These are phyloP conservation scores for Parnassius smintheus DNA, from an alignment of 2,888 invertebrate genomes.

Conservation along the genomic window DNA sequence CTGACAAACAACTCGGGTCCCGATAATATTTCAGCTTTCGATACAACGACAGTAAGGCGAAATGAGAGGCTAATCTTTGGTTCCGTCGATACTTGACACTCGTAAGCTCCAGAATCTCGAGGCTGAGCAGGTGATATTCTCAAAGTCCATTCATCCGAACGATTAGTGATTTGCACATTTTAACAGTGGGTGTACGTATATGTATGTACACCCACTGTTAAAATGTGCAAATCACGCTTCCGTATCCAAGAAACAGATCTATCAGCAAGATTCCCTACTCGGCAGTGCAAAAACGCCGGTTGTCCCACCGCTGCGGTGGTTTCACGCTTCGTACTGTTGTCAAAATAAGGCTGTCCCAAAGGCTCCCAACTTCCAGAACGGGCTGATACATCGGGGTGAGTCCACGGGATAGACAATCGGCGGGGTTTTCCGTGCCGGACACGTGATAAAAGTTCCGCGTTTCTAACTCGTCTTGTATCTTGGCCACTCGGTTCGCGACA, in stretches of 20 bases:
- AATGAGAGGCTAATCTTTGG: conserved; percentile 91
- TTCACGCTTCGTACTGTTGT: conserved; percentile 91
- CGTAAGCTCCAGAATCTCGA: conserved; percentile 92
- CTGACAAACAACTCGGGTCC: conserved; percentile 93
- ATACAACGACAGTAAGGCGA: conserved; percentile 89
- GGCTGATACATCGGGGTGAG: conserved; percentile 23
- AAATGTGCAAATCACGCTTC: conserved; percentile 88
- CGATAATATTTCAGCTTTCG: conserved; percentile 93
- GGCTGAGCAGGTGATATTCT: conserved; percentile 81
- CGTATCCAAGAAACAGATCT: conserved; percentile 94
- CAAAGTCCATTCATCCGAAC: conserved; percentile 85
- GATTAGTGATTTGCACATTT: no score
- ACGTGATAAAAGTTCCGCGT: no score
- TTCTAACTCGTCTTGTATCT: no score
- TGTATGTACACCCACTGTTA: conserved; percentile 83
- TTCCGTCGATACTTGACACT: conserved; percentile 95
- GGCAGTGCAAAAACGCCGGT: conserved; percentile 91
- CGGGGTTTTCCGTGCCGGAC: no score
- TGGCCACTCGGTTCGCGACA: no score
- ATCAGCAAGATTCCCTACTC: conserved; percentile 92
- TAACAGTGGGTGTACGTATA: no score
- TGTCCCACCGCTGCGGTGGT: conserved; percentile 93
- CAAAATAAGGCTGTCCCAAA: conserved; percentile 85
- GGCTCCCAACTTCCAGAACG: conserved; percentile 22
- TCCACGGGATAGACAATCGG: no score